A percentile compares a stretch with the other conserved stretches of the same genome.
These are phyloP conservation scores for Microchirus variegatus DNA, from an alignment of 2,797 vertebrate genomes.

Conservation along the genomic window DNA sequence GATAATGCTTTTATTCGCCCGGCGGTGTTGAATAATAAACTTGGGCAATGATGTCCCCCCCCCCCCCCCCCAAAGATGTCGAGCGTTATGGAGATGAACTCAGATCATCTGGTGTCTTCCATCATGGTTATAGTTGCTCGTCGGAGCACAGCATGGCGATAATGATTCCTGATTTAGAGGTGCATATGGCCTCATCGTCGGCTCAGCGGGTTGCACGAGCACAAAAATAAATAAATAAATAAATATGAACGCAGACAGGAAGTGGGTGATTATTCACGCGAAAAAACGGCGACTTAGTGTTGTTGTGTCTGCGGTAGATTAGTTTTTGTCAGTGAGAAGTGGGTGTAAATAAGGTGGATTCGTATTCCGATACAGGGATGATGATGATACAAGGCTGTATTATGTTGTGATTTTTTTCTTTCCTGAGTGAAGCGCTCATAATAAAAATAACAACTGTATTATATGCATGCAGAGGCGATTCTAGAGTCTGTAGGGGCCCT, in stretches of 20 bases:
- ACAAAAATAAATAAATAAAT: too few relatives aligned
- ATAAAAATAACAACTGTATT: too few relatives aligned
- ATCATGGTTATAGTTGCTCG: conserved; percentile 65
- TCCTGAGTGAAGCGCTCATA: too few relatives aligned
- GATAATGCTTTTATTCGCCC: conserved; percentile 4
- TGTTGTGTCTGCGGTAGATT: not conserved
- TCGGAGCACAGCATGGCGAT: conserved; percentile 61
- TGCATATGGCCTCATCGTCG: conserved; percentile 65
- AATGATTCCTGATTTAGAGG: conserved; percentile 69
- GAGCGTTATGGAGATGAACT: conserved; percentile 57
- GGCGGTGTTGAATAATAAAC: conserved; percentile 24
- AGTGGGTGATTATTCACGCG: conserved; percentile 34
- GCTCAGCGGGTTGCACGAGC: conserved; percentile 17
- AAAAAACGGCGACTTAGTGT: not conserved
- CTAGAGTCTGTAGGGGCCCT: too few relatives aligned
- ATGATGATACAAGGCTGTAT: too few relatives aligned
- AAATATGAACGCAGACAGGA: conserved; percentile 42
- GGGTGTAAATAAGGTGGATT: too few relatives aligned
- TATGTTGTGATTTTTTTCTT: too few relatives aligned
- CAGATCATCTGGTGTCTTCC: conserved; percentile 69
- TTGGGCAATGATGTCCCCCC: conserved; percentile 5
- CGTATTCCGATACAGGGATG: too few relatives aligned
- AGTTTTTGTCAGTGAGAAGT: too few relatives aligned
- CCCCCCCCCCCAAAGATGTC: conserved; percentile 35
- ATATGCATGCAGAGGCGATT: too few relatives aligned